Evolutionary conservation across 1,140 invertebrate genomes (phyloP).

Genomic region (Procambarus virginalis): DNA sequence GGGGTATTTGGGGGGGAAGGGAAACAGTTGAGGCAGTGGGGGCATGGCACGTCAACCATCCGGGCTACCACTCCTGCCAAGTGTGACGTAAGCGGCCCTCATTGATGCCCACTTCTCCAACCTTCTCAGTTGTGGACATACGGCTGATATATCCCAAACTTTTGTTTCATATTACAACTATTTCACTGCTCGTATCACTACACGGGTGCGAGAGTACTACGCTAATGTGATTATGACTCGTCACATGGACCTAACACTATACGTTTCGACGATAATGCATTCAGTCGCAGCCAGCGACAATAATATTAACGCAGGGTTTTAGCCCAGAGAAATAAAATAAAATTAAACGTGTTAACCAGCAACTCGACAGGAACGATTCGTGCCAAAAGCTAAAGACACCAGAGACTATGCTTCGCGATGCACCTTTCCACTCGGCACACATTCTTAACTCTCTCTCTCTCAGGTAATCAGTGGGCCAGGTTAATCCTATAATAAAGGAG

Average conservation of each 20-base stretch:
- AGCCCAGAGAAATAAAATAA: not conserved
- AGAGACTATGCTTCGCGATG: not conserved
- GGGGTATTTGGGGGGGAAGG: not conserved
- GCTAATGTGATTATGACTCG: too few relatives aligned
- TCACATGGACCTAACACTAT: not conserved
- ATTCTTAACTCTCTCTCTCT: not conserved
- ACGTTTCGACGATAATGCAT: not conserved
- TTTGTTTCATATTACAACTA: not conserved
- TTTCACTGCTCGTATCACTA: not conserved
- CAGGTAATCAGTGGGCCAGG: not conserved
- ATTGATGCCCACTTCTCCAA: not conserved
- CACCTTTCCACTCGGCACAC: not conserved
- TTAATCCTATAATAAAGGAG: not conserved
- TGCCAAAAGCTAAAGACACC: not conserved
- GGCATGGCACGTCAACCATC: slow-evolving; percentile 58
- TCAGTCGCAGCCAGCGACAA: too few relatives aligned
- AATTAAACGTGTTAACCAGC: not conserved
- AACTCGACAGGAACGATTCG: not conserved
- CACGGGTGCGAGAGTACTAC: not conserved
- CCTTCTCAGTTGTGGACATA: not conserved
- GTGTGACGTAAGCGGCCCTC: slow-evolving; percentile 39
- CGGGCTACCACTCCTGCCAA: slow-evolving; percentile 46
- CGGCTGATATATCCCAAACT: not conserved
- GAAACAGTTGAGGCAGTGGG: not conserved
- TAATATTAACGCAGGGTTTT: not conserved